Evolutionary conservation across 1,140 invertebrate genomes (phyloP).

Genomic region (Sycobia sp.): DNA sequence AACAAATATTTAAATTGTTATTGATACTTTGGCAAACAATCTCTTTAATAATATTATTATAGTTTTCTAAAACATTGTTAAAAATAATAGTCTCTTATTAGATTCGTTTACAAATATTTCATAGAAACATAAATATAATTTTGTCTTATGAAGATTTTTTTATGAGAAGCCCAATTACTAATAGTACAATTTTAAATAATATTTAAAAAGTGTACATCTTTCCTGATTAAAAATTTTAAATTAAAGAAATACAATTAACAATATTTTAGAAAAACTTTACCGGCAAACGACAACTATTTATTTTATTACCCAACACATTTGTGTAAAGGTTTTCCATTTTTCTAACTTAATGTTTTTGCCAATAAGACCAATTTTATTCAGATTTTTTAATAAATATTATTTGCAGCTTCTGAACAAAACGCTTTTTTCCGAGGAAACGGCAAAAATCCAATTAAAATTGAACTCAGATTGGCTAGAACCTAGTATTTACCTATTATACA

Average conservation of each 20-base stretch:
- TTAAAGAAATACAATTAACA: conserved; percentile 10
- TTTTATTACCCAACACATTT: too few species aligned
- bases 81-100: conserved; percentile 6
- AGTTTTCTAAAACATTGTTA: conserved; percentile 27
- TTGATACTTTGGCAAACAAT: conserved; percentile 25
- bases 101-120: conserved; percentile 23
- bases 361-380: too few species aligned
- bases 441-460: too few species aligned
- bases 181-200: too few species aligned
- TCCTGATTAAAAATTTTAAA: not conserved
- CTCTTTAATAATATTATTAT: conserved; percentile 26
- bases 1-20: conserved; percentile 10
- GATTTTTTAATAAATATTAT: too few species aligned
- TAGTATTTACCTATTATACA: conserved; percentile 18
- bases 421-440: too few species aligned
- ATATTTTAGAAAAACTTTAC: conserved; percentile 30
- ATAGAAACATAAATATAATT: conserved; percentile 28
- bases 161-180: too few species aligned
- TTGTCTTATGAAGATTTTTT: too few species aligned
- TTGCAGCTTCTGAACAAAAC: too few species aligned
- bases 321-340: too few species aligned
- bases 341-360: not conserved
- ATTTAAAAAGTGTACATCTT: not conserved
- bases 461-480: conserved; percentile 7
- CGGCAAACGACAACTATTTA: too few species aligned